Evolutionary conservation across 1,140 invertebrate species (phyloP).

Genomic region (Tetramorium alpestre): DNA sequence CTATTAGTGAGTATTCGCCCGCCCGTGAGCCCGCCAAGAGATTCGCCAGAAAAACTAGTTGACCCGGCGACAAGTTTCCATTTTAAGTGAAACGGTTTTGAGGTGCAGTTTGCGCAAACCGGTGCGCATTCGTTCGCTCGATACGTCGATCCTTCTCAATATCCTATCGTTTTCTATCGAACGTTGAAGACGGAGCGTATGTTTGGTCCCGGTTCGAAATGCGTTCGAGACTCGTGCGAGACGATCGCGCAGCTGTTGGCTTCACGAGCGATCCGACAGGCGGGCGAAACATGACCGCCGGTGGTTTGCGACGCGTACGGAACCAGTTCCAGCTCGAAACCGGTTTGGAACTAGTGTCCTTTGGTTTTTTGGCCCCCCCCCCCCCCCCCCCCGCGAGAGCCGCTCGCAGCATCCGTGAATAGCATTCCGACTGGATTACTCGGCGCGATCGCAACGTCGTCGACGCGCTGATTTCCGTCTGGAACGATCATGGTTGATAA

Average conservation of each 20-base stretch:
- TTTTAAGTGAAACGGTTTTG: slow-evolving; percentile 13
- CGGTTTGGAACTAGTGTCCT: slow-evolving; percentile 78
- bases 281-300: slow-evolving; percentile 60
- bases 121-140: background rate
- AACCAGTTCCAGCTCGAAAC: slow-evolving; percentile 75
- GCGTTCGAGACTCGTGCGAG: slow-evolving; percentile 59
- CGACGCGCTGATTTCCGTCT: background rate
- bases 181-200: too few relatives aligned
- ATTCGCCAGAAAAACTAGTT: slow-evolving; percentile 23
- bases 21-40: too few relatives aligned
- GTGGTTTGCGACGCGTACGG: slow-evolving; percentile 68
- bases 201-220: background rate
- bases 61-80: slow-evolving; percentile 28
- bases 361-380: slow-evolving; percentile 73
- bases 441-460: slow-evolving; percentile 57
- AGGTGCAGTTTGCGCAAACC: slow-evolving; percentile 16
- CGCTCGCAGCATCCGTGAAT: slow-evolving; percentile 33
- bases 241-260: background rate
- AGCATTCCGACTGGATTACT: slow-evolving; percentile 60
- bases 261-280: background rate
- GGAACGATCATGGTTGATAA: slow-evolving; percentile 51
- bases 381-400: too few relatives aligned
- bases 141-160: background rate
- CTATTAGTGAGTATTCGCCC: slow-evolving; percentile 28
- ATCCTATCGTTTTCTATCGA: too few relatives aligned